Conservation (phyloP, 2,888 invertebrate genomes). For the Drosophila antonietae region DNA sequence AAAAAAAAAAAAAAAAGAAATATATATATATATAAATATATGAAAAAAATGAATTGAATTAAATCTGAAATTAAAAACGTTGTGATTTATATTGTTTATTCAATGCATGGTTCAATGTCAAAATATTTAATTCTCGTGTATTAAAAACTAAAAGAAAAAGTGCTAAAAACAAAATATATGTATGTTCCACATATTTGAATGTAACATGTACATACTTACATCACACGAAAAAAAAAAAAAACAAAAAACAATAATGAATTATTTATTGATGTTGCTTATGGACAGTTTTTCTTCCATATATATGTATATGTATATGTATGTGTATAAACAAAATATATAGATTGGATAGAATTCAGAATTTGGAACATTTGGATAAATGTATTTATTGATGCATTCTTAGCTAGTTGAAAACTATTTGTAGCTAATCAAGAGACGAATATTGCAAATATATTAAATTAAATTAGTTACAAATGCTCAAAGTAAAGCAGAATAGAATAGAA, state of each 20-base stretch:
- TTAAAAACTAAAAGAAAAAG: conserved; percentile 32
- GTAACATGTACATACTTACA: conserved; percentile 32
- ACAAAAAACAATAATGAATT: conserved; percentile 19
- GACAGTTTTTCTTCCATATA: conserved; percentile 81
- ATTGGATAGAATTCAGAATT: conserved; percentile 30
- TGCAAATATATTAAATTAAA: conserved; percentile 28
- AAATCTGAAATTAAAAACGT: conserved; percentile 67
- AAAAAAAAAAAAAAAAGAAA: not conserved
- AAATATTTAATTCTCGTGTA: conserved; percentile 46
- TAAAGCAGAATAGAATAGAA: not conserved
- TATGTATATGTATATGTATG: conserved; percentile 11
- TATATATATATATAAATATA: conserved; percentile 12
- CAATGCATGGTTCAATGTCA: conserved; percentile 70
- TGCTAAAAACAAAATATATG: conserved; percentile 29
- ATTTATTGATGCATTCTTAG: conserved; percentile 77
- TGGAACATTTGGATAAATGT: conserved; percentile 64
- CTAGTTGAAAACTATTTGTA: conserved; percentile 62
- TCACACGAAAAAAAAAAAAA: not conserved
- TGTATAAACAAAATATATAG: conserved; percentile 30
- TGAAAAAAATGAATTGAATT: conserved; percentile 18
- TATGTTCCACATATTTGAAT: conserved; percentile 30
- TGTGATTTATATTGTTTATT: conserved; percentile 74
- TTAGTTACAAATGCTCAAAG: conserved; percentile 42
- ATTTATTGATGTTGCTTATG: conserved; percentile 71
- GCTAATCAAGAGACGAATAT: conserved; percentile 37